Percentiles rank a stretch among this genome's conserved stretches.
phyloP scores from a whole-genome alignment of 2,888 invertebrate genomes.

The Oscheius sp. region DNA sequence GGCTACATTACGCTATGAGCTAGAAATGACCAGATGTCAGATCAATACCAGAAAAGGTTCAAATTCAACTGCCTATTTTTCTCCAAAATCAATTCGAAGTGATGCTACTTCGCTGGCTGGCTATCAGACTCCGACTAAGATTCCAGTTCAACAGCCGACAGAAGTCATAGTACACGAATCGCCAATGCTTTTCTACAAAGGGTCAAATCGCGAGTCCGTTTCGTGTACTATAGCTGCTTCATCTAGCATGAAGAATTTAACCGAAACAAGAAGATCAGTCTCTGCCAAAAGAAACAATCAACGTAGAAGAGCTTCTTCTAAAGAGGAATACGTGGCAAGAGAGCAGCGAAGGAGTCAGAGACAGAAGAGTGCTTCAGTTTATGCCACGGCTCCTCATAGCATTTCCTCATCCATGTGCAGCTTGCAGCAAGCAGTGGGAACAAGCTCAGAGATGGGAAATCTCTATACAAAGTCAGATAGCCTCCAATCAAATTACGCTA shows the following conservation, averaged over 20 bases:
- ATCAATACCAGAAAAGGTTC: constrained; percentile 7
- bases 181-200: constrained; percentile 40
- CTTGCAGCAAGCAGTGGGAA: no score
- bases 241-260: constrained; percentile 38
- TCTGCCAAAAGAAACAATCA: constrained; percentile 30
- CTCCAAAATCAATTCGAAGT: constrained; percentile 26
- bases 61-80: constrained; percentile 26
- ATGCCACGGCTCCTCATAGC: constrained; percentile 31
- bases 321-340: constrained; percentile 24
- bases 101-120: constrained; percentile 2
- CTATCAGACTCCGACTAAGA: constrained; percentile 3
- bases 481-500: neutral
- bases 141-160: neutral
- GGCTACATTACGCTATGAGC: constrained; percentile 62
- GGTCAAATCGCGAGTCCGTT: constrained; percentile 44
- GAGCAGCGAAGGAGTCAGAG: constrained; percentile 22
- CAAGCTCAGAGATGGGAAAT: neutral
- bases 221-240: constrained; percentile 39
- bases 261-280: constrained; percentile 34
- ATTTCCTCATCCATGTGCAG: constrained; percentile 33
- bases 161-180: constrained; percentile 48
- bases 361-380: constrained; percentile 23
- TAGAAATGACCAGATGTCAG: constrained; percentile 55
- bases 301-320: constrained; percentile 35
- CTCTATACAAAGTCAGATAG: neutral